Evolutionary conservation across 2,888 invertebrate species (phyloP).

Genomic region (Tyria jacobaeae): DNA sequence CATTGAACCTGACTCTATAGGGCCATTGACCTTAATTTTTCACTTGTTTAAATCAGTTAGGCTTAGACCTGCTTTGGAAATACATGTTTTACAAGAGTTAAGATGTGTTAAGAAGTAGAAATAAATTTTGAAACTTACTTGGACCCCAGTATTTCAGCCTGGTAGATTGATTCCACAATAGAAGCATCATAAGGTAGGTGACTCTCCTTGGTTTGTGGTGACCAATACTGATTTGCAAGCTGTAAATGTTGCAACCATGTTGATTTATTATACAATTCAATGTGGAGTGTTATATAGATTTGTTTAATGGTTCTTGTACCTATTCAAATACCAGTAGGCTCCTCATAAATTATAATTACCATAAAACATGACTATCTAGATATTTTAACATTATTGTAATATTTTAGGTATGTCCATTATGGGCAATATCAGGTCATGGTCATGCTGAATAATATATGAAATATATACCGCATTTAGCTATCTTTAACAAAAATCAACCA

Average conservation of each 20-base stretch:
- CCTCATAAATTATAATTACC: conserved; percentile 36
- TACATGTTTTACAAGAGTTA: conserved; percentile 32
- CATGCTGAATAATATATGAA: neutral
- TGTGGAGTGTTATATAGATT: conserved; percentile 81
- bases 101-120: conserved; percentile 27
- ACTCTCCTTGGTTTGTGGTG: conserved; percentile 91
- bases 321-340: conserved; percentile 76
- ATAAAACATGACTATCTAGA: conserved; percentile 46
- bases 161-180: conserved; percentile 95
- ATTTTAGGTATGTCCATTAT: conserved; percentile 1
- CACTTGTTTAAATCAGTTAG: conserved; percentile 79
- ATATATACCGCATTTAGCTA: neutral
- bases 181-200: conserved; percentile 91
- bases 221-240: conserved; percentile 97
- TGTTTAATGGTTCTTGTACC: conserved; percentile 41
- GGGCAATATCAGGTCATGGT: neutral
- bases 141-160: conserved; percentile 93
- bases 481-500: too few relatives aligned
- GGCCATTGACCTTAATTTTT: conserved; percentile 74
- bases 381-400: conserved; percentile 13
- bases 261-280: conserved; percentile 74
- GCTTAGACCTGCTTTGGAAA: conserved; percentile 61
- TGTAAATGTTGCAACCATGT: conserved; percentile 81
- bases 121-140: conserved; percentile 85
- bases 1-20: conserved; percentile 73